A percentile compares a stretch with the other conserved stretches of the same genome.
Evolutionary conservation across 2,888 invertebrate genomes (phyloP).

Genomic region (Oithona nana): DNA sequence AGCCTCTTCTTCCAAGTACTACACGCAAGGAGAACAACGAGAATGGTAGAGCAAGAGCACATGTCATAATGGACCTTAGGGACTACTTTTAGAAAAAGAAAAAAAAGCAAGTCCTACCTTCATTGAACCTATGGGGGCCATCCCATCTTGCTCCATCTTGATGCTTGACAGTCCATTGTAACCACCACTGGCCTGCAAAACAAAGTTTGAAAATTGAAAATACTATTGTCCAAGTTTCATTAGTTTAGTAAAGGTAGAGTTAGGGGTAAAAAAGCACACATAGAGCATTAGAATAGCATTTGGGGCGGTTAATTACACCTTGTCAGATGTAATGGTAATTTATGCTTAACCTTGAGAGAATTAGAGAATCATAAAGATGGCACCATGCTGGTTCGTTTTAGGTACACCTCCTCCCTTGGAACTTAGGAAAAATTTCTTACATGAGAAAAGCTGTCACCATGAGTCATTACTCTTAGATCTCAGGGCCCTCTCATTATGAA

Average conservation of each 20-base stretch:
- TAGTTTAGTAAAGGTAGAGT: too few species aligned
- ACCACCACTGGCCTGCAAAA: conserved; percentile 21
- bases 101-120: conserved; percentile 5
- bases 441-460: too few species aligned
- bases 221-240: background rate
- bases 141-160: conserved; percentile 13
- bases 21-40: background rate
- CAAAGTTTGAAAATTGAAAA: conserved; percentile 13
- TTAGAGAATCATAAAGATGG: background rate
- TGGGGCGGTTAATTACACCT: background rate
- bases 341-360: background rate
- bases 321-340: background rate
- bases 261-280: too few species aligned
- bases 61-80: background rate
- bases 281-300: too few species aligned
- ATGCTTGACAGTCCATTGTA: conserved; percentile 14
- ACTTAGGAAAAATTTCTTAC: too few species aligned
- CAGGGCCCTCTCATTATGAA: background rate
- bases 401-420: too few species aligned
- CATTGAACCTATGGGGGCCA: conserved; percentile 6
- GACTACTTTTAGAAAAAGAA: background rate
- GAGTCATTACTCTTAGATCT: too few species aligned
- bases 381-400: background rate
- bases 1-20: background rate
- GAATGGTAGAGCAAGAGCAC: background rate